phyloP scores from a whole-genome alignment of 2,888 invertebrate species.

The Caenorhabditis sp. region DNA sequence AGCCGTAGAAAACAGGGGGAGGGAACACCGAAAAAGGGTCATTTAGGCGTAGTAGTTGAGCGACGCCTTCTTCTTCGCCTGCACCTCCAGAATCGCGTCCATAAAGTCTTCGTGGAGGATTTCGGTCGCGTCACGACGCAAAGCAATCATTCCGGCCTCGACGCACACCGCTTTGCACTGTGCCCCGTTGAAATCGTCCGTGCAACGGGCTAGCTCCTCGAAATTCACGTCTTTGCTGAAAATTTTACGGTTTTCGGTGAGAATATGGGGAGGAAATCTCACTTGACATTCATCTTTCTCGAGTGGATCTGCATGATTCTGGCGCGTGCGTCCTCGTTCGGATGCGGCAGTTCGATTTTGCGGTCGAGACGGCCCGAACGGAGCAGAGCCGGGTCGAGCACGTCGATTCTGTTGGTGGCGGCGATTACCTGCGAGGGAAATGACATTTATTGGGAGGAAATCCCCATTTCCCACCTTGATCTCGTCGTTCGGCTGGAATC shows the following conservation, averaged over 20 bases:
- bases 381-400: conserved; percentile 95
- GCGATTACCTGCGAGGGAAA: conserved; percentile 87
- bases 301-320: conserved; percentile 90
- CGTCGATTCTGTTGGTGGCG: conserved; percentile 98
- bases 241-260: conserved; percentile 1
- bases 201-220: conserved; percentile 82
- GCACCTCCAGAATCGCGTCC: conserved; percentile 99
- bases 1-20: conserved; percentile 2
- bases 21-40: conserved; percentile 2
- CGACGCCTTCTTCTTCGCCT: conserved; percentile 99
- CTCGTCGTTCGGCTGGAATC: conserved; percentile 96
- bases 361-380: conserved; percentile 93
- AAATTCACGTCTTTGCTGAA: conserved; percentile 79
- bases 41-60: conserved; percentile 90
- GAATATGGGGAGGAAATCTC: conserved; percentile 58
- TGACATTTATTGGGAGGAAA: not conserved
- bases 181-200: conserved; percentile 99
- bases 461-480: conserved; percentile 88
- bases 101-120: conserved; percentile 99
- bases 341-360: conserved; percentile 99
- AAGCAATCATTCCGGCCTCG: conserved; percentile 99
- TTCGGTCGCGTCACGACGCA: conserved; percentile 92
- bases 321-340: conserved; percentile 97
- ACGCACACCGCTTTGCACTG: conserved; percentile 99
- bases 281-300: conserved; percentile 95